Evolutionary conservation across 2,113 vertebrate species (phyloP), one percentile per base, ranked within the genome.

Genomic region (Elaphurus davidianus): DNA sequence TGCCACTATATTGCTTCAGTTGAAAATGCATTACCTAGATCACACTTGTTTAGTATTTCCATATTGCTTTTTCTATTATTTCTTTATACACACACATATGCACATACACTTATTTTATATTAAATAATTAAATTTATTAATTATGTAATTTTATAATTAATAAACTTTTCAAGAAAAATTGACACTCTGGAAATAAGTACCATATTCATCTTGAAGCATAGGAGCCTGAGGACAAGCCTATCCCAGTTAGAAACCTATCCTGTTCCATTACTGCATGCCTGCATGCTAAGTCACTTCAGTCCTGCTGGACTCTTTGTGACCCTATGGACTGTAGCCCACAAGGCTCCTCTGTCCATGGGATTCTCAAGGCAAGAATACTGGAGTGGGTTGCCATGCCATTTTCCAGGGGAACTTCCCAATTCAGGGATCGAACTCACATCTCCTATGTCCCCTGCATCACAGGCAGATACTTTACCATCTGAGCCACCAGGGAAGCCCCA

Each of bases 291-390:
- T 74, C 0, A 1, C 19, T 40, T 74, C 36, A 40, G 67, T 74
- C 5, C 0, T 74, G 36, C 67, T 21, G 36, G 67, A 74, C 21
- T 74, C 36, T 71, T 71, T 6, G 21, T 1, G 0, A 40, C 36
- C 10, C 19, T 40, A 25, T 74, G n/a, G 67, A 25, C 67, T 74
- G 5, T 40, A 74, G 36, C 21, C 36, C n/a, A 23, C 19, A 74
- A 74, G 36, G 36, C 36, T 74, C 67, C 36, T 40, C 21, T 74
- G 36, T 74, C 67, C 21, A 12, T 74, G 67, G 5, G 19, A 74
- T 74, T 74, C 36, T 74, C 36, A 0, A 74, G 67, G 67, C 19
- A 74, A 74, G 10, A 74, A 74, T 74, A 74, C 5, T 40, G 11
- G 19, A 25, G 67, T 40, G 67, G 21, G 10, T 74, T 74, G 10